Conservation (phyloP, 2,797 vertebrate genomes). For the Benthosema pterotum region DNA sequence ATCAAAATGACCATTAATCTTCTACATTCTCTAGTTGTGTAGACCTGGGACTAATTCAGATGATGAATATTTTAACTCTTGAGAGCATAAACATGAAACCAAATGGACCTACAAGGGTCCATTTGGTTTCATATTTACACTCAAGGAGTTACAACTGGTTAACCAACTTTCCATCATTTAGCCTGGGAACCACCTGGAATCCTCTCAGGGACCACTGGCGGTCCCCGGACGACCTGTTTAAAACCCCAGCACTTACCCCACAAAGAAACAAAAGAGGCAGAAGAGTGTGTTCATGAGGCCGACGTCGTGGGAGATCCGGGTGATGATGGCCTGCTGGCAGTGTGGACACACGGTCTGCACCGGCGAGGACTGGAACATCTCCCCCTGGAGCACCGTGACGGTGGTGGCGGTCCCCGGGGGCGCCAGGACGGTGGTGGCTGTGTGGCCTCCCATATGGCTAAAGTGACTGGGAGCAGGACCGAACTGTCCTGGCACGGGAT, state of each 20-base stretch:
- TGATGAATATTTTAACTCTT: no score
- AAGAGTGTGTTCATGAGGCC: slow-evolving; percentile 98
- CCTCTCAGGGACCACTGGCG: no score
- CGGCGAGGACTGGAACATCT: slow-evolving; percentile 93
- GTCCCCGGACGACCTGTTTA: no score
- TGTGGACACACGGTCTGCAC: slow-evolving; percentile 98
- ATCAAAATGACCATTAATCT: no score
- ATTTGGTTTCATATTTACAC: no score
- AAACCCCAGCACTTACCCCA: slow-evolving; percentile 88
- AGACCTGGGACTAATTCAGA: no score
- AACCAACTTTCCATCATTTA: no score
- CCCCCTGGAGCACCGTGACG: slow-evolving; percentile 95
- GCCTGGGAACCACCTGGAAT: no score
- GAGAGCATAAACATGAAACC: no score
- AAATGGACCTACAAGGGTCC: no score
- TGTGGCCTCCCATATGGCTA: slow-evolving; percentile 85
- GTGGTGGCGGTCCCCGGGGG: slow-evolving; percentile 90
- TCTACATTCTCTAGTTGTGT: no score
- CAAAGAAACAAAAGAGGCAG: slow-evolving; percentile 97
- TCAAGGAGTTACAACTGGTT: no score
- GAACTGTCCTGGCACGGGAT: slow-evolving; percentile 71
- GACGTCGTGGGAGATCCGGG: slow-evolving; percentile 91
- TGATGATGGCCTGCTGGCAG: slow-evolving; percentile 97
- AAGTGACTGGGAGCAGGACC: slow-evolving; percentile 80
- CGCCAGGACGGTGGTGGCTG: slow-evolving; percentile 89